Evolutionary conservation across 2,797 vertebrate genomes (phyloP).

Genomic region (Sylvilagus floridanus): DNA sequence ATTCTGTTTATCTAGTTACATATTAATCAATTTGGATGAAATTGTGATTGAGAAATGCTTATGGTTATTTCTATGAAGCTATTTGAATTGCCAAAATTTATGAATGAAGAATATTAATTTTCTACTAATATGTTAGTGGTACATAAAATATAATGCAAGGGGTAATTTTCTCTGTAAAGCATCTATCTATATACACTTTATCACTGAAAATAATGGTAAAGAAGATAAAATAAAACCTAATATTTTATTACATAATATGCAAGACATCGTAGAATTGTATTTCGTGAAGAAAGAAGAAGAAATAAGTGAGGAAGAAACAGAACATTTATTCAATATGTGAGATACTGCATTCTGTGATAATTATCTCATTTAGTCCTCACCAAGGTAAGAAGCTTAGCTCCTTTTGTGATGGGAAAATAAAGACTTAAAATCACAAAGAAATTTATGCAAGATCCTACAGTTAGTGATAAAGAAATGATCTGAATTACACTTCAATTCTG

Average conservation of each 20-base stretch:
- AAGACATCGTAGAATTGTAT: not conserved
- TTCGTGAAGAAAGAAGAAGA: not conserved
- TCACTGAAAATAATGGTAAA: not conserved
- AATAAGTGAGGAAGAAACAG: not conserved
- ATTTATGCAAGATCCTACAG: not conserved
- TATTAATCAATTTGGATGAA: not conserved
- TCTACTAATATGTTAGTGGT: not conserved
- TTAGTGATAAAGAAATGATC: not conserved
- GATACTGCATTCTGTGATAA: not conserved
- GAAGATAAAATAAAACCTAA: not conserved
- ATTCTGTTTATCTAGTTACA: not conserved
- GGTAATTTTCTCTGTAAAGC: not conserved
- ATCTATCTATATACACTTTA: not conserved
- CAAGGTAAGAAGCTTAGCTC: not conserved
- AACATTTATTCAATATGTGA: not conserved
- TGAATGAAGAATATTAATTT: constrained; percentile 18
- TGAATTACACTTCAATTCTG: not conserved
- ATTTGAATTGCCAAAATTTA: not conserved
- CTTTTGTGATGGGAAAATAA: not conserved
- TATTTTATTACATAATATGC: not conserved
- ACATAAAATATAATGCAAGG: not conserved
- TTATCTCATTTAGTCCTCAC: not conserved
- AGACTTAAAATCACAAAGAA: not conserved
- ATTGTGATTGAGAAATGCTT: not conserved
- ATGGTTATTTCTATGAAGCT: constrained; percentile 20